A percentile compares a stretch with the other conserved stretches of the same genome.
These are phyloP conservation scores for Lacerta agilis DNA, from an alignment of 2,797 vertebrate genomes.

Conservation along the genomic window DNA sequence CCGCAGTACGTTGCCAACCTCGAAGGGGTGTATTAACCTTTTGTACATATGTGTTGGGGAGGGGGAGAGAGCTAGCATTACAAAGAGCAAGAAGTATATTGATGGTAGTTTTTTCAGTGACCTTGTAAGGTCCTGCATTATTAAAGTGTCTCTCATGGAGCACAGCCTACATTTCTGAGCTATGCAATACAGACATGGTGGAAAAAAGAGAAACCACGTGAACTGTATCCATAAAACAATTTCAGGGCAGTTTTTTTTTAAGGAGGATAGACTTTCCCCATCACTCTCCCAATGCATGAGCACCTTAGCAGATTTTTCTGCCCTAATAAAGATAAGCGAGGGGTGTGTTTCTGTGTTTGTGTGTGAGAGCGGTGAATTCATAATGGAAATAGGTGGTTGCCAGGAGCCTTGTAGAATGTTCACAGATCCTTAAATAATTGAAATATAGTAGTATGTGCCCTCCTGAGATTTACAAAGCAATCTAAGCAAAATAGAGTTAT, in stretches of 20 bases:
- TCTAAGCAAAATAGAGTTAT: background rate
- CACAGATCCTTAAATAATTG: conserved; percentile 27
- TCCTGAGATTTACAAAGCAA: conserved; percentile 23
- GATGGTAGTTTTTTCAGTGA: conserved; percentile 62
- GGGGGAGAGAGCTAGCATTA: conserved; percentile 53
- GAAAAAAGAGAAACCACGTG: conserved; percentile 39
- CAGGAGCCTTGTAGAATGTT: conserved; percentile 15
- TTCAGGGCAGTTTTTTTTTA: conserved; percentile 55
- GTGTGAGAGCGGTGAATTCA: conserved; percentile 38
- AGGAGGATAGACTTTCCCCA: conserved; percentile 49
- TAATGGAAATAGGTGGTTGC: conserved; percentile 26
- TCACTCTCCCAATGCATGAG: background rate
- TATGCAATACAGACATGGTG: conserved; percentile 53
- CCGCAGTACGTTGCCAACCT: conserved; percentile 15
- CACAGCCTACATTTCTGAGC: conserved; percentile 62
- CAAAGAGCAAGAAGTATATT: conserved; percentile 53
- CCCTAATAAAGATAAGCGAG: conserved; percentile 50
- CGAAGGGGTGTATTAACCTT: conserved; percentile 28
- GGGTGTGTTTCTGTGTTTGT: background rate
- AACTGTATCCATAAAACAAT: conserved; percentile 52
- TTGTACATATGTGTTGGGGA: conserved; percentile 21
- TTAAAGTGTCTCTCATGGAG: conserved; percentile 66
- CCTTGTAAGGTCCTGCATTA: conserved; percentile 74
- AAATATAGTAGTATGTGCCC: background rate
- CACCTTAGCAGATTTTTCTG: conserved; percentile 54